phyloP scores from a whole-genome alignment of 2,797 vertebrate species.

The Hydrolagus colliei region DNA sequence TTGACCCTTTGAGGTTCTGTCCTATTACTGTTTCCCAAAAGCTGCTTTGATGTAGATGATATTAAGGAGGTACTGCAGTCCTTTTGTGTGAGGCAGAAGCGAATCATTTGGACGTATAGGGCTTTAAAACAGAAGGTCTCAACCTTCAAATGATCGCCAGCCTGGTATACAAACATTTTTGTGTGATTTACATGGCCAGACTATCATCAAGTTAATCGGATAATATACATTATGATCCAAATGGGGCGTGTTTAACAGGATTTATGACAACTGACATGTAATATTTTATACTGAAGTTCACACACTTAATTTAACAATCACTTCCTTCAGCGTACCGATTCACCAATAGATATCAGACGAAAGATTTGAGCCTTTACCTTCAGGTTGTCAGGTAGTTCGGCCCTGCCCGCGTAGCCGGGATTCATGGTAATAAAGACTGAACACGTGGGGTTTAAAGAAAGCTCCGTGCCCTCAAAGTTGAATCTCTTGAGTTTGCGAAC shows the following conservation, averaged over 20 bases:
- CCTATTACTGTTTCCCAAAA: too few relatives aligned
- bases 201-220: too few relatives aligned
- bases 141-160: not conserved
- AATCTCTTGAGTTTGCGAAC: conserved; percentile 71
- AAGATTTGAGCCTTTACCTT: conserved; percentile 60
- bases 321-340: not conserved
- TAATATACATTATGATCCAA: too few relatives aligned
- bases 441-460: conserved; percentile 83
- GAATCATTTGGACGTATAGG: not conserved
- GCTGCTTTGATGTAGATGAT: not conserved
- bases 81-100: not conserved
- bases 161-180: not conserved
- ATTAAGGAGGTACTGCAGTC: not conserved
- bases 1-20: too few relatives aligned
- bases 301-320: not conserved
- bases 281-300: not conserved
- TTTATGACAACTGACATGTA: too few relatives aligned
- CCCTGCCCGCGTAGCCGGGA: conserved; percentile 84
- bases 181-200: not conserved
- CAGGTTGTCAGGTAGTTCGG: conserved; percentile 86
- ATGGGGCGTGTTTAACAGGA: too few relatives aligned
- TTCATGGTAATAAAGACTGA: conserved; percentile 95
- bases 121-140: not conserved
- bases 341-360: not conserved
- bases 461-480: conserved; percentile 82